phyloP scores from a whole-genome alignment of 2,797 vertebrate genomes.

The Astyanax mexicanus region DNA sequence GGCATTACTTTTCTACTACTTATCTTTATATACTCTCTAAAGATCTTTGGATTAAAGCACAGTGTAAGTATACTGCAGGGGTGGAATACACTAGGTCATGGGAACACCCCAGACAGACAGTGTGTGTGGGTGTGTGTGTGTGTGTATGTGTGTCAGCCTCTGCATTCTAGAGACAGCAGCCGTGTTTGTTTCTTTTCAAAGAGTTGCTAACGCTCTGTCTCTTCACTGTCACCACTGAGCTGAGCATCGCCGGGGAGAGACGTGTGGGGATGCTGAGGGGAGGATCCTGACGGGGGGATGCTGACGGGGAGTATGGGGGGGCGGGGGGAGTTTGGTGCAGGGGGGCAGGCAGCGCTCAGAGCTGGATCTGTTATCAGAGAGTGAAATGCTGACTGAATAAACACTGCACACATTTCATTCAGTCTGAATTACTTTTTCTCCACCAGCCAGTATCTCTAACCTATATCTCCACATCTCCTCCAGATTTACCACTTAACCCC shows the following conservation, averaged over 20 bases:
- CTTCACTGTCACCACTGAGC: constrained; percentile 21
- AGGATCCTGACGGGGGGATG: constrained; percentile 6
- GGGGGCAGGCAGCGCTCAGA: not conserved
- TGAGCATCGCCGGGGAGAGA: not conserved
- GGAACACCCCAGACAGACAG: too few species aligned
- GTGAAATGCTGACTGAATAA: not conserved
- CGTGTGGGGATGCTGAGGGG: constrained; percentile 9
- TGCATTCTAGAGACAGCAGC: constrained; percentile 23
- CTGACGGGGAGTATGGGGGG: constrained; percentile 6
- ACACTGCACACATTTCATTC: constrained; percentile 5
- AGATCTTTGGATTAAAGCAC: too few species aligned
- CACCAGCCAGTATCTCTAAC: constrained; percentile 2
- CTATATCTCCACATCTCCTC: not conserved
- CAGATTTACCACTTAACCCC: not conserved
- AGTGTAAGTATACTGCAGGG: too few species aligned
- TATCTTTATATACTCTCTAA: too few species aligned
- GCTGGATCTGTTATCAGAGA: constrained; percentile 7
- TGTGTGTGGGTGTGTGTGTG: too few species aligned
- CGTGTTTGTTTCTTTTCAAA: constrained; percentile 33
- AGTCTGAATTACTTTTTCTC: constrained; percentile 4
- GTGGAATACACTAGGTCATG: not conserved
- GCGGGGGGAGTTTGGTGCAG: not conserved
- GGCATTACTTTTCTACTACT: too few species aligned
- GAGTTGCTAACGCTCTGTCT: constrained; percentile 14
- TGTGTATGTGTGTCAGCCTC: not conserved